phyloP scores from a whole-genome alignment of 2,888 invertebrate species.

The Ormyrus rosae region DNA sequence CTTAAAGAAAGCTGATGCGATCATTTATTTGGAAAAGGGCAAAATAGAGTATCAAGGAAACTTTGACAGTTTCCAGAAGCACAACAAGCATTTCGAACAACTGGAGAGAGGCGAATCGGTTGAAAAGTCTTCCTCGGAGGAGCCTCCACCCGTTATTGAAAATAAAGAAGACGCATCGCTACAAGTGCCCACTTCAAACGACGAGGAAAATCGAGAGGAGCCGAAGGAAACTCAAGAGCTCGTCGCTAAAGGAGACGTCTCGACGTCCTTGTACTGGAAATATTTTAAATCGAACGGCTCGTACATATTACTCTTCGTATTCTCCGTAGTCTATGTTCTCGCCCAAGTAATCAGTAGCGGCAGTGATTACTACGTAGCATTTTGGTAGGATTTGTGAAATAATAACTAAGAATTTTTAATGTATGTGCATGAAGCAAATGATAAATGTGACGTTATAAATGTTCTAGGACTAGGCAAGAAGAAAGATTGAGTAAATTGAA shows the following conservation, averaged over 20 bases:
- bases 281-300: conserved; percentile 85
- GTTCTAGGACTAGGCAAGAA: conserved; percentile 31
- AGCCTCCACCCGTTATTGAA: conserved; percentile 44
- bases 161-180: conserved; percentile 21
- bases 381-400: conserved; percentile 79
- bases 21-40: conserved; percentile 83
- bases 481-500: background rate
- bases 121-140: conserved; percentile 67
- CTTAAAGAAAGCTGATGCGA: conserved; percentile 80
- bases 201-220: conserved; percentile 68
- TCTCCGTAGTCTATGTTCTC: conserved; percentile 79
- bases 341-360: conserved; percentile 84
- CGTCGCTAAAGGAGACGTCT: conserved; percentile 81
- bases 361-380: conserved; percentile 86
- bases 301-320: conserved; percentile 77
- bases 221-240: conserved; percentile 81
- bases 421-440: background rate
- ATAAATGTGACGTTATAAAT: background rate
- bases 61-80: conserved; percentile 78
- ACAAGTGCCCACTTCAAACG: conserved; percentile 2
- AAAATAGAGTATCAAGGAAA: conserved; percentile 79
- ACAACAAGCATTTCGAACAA: conserved; percentile 77
- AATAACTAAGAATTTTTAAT: background rate
- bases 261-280: conserved; percentile 80
- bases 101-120: conserved; percentile 71